A percentile compares a stretch with the other conserved stretches of the same genome.
Conservation (phyloP, 2,113 vertebrate species). For the Ranitomeya imitator region DNA sequence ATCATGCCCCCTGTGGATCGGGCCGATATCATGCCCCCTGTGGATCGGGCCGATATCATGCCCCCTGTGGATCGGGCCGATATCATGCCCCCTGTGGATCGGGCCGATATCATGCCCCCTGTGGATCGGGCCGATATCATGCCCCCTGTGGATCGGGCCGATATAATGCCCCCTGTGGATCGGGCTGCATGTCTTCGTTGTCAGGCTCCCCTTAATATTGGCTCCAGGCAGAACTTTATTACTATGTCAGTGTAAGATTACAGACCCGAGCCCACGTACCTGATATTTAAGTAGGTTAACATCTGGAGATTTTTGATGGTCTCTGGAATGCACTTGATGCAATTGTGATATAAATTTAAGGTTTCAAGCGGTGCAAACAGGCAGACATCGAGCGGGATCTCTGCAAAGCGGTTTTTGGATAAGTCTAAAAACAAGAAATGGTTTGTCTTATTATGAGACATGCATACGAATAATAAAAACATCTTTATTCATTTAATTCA, state of each 20-base stretch:
- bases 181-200: too few species aligned
- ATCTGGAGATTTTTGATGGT: slow-evolving; percentile 95
- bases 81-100: too few species aligned
- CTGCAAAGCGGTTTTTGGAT: slow-evolving; percentile 94
- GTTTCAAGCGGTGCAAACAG: slow-evolving; percentile 93
- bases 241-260: neutral
- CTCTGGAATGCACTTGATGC: slow-evolving; percentile 95
- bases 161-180: too few species aligned
- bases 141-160: too few species aligned
- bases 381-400: slow-evolving; percentile 94
- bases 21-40: too few species aligned
- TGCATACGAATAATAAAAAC: slow-evolving; percentile 7
- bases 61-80: too few species aligned
- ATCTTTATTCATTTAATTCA: neutral
- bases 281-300: slow-evolving; percentile 97
- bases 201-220: too few species aligned
- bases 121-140: too few species aligned
- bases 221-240: neutral
- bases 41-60: too few species aligned
- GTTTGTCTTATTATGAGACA: neutral
- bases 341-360: slow-evolving; percentile 97
- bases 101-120: too few species aligned
- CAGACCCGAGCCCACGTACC: slow-evolving; percentile 71
- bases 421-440: slow-evolving; percentile 79
- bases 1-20: too few species aligned